phyloP scores from a whole-genome alignment of 2,113 vertebrate genomes.

The Otus sunia region DNA sequence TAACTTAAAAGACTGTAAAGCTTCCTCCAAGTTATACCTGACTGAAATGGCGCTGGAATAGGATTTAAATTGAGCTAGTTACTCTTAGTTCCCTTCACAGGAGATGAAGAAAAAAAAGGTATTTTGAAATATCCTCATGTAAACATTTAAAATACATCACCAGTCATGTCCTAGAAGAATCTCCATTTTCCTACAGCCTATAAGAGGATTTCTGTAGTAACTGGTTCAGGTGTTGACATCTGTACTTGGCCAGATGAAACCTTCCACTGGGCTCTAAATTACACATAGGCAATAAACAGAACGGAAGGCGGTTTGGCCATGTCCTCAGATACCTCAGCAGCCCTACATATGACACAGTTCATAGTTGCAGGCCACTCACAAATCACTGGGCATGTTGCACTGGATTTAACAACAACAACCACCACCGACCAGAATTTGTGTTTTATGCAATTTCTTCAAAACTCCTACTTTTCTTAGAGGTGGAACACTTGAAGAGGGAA shows the following conservation, averaged over 20 bases:
- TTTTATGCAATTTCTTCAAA: not conserved
- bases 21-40: not conserved
- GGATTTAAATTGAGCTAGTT: not conserved
- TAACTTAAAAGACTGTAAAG: not conserved
- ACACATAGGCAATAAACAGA: not conserved
- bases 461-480: not conserved
- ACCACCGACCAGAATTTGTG: not conserved
- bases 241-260: not conserved
- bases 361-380: not conserved
- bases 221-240: not conserved
- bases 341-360: not conserved
- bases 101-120: not conserved
- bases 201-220: not conserved
- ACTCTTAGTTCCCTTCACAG: not conserved
- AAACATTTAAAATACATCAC: not conserved
- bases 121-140: not conserved
- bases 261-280: not conserved
- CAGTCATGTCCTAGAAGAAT: not conserved
- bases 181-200: not conserved
- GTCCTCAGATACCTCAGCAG: not conserved
- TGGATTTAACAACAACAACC: not conserved
- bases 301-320: not conserved
- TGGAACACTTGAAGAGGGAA: not conserved
- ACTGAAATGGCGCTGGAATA: not conserved
- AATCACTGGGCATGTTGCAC: not conserved